Conservation (phyloP, 2,888 invertebrate species). For the Glaucopsyche alexis region DNA sequence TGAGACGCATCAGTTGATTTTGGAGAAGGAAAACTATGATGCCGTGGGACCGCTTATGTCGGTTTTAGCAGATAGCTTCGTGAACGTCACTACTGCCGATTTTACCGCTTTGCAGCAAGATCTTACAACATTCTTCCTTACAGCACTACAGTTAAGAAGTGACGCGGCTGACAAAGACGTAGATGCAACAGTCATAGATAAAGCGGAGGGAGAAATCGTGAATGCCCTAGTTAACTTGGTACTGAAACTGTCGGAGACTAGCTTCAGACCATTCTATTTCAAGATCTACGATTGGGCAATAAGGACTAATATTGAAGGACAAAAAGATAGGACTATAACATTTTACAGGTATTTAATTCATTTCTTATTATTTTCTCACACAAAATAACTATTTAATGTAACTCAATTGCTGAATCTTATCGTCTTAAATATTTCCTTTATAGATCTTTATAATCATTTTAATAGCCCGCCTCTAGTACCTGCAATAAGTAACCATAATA, state of each 20-base stretch:
- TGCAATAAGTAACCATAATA: too few species aligned
- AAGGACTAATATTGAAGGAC: conserved; percentile 77
- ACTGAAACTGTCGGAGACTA: conserved; percentile 92
- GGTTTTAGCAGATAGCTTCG: conserved; percentile 86
- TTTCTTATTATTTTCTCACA: conserved; percentile 11
- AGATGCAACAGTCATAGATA: conserved; percentile 64
- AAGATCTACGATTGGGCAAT: conserved; percentile 94
- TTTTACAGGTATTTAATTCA: conserved; percentile 84
- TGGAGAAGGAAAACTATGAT: conserved; percentile 79
- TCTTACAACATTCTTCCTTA: conserved; percentile 87
- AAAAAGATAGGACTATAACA: conserved; percentile 85
- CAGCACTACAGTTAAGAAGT: conserved; percentile 84
- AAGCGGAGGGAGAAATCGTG: conserved; percentile 87
- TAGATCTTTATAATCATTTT: too few species aligned
- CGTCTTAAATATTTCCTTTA: too few species aligned
- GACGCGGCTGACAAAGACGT: conserved; percentile 64
- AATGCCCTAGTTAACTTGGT: conserved; percentile 89
- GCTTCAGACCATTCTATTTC: conserved; percentile 93
- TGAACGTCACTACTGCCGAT: conserved; percentile 81
- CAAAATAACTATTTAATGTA: neutral
- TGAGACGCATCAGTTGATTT: conserved; percentile 81
- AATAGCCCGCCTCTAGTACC: too few species aligned
- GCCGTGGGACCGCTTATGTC: conserved; percentile 87
- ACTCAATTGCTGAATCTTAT: too few species aligned
- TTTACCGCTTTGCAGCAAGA: conserved; percentile 83